These are phyloP conservation scores for Apamea anceps DNA, from an alignment of 2,888 invertebrate genomes.

Conservation along the genomic window DNA sequence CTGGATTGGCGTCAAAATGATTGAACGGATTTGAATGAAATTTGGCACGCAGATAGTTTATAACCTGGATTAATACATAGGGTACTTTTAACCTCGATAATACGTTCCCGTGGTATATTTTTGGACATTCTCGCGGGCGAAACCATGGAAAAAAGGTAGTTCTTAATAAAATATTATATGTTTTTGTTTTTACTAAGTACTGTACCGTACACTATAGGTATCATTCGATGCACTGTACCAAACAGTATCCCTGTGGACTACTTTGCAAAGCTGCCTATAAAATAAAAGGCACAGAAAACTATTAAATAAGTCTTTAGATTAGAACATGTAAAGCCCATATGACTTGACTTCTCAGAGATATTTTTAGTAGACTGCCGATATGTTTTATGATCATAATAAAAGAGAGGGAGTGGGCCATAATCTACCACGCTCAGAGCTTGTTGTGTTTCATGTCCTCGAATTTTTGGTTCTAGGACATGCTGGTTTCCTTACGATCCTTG, in stretches of 20 bases:
- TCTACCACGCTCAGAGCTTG: background rate
- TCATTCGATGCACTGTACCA: background rate
- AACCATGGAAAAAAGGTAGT: too few species aligned
- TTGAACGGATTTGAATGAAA: too few species aligned
- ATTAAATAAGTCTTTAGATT: background rate
- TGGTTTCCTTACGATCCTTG: background rate
- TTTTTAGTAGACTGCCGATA: too few species aligned
- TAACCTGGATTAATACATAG: too few species aligned
- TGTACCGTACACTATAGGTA: background rate
- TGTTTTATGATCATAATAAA: too few species aligned
- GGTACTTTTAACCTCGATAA: too few species aligned
- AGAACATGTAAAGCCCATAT: too few species aligned
- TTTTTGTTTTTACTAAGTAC: background rate
- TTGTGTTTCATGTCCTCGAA: background rate
- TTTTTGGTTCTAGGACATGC: background rate
- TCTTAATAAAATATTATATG: background rate
- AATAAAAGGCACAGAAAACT: background rate
- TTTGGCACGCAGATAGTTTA: too few species aligned
- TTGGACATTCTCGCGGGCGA: too few species aligned
- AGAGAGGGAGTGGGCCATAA: background rate
- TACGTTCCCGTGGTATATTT: too few species aligned
- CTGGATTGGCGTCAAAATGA: too few species aligned
- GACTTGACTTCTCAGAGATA: too few species aligned
- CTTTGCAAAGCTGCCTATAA: background rate
- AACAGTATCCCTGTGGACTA: background rate